Base-by-base conservation (phyloP, 2,888 invertebrate species). In the Nebria brevicollis region DNA sequence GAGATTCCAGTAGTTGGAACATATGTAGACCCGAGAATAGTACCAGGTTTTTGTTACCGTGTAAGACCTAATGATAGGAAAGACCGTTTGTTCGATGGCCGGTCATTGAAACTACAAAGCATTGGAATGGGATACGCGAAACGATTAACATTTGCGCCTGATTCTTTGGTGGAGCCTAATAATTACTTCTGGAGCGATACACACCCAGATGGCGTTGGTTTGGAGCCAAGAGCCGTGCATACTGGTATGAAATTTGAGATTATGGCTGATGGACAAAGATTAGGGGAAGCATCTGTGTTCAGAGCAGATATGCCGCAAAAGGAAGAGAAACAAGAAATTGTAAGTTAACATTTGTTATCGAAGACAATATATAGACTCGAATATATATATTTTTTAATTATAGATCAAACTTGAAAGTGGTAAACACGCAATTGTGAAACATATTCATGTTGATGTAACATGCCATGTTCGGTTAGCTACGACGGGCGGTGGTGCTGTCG, bases 121-220 rank as follows among this genome's bases (percentile, higher is more conserved):
- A 90, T 95, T 83, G 95, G 95, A 10, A 92, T 94, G 90, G 95
- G 95, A 20, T 95, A 95, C 85, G 95, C 94, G 42, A 95, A 95
- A 86, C 91, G 95, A 75, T 90, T 95, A 82, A 94, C 94, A 1
- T 95, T 95, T 89, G 91, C 92, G 84, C 93, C 94, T 0, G 92
- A 93, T 83, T 91, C 91, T 2, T 88, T 92, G 25, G 90, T 92
- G 78, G 88, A 89, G 15, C 92, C 93, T 2, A 91, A 93, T 84
- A 94, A 94, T 88, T 94, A 92, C 87, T 93, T 95, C 88, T 95
- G 95, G 94, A 94, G 94, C 34, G 95, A 95, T 88, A 94, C 93
- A 66, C 93, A 93, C 84, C 92, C 94, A 4, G 94, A 94, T 85
- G 95, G 95, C 65, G 89, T 93, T 82, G 95, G 94, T 75, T 90